Evolutionary conservation across 1,140 invertebrate species (phyloP).

Genomic region (Streblospio benedicti): DNA sequence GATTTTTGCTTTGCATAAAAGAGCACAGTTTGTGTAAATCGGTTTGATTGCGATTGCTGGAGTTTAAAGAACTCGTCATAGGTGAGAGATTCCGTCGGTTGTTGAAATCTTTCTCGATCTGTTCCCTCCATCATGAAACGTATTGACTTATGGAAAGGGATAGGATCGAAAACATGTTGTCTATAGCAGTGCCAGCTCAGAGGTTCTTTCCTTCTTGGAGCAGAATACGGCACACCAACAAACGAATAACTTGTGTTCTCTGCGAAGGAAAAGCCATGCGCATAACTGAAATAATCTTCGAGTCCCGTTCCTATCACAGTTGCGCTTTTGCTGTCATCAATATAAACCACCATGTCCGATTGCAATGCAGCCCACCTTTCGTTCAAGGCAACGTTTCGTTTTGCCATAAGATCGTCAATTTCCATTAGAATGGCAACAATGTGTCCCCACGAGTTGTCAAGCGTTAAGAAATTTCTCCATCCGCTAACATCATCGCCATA

Average conservation of each 20-base stretch:
- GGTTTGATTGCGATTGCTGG: background rate
- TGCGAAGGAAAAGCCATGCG: constrained; percentile 14
- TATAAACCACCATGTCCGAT: constrained; percentile 13
- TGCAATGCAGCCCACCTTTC: constrained; percentile 17
- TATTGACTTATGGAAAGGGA: constrained; percentile 12
- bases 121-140: constrained; percentile 18
- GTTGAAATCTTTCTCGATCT: background rate
- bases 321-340: constrained; percentile 11
- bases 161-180: constrained; percentile 13
- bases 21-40: constrained; percentile 5
- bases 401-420: constrained; percentile 10
- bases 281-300: constrained; percentile 20
- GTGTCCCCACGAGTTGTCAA: constrained; percentile 11
- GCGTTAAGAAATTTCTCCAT: background rate
- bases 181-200: constrained; percentile 16
- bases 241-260: constrained; percentile 16
- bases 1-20: constrained; percentile 5
- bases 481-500: constrained; percentile 6
- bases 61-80: background rate
- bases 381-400: constrained; percentile 2
- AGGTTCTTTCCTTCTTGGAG: constrained; percentile 6
- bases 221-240: constrained; percentile 11
- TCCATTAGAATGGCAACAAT: constrained; percentile 12
- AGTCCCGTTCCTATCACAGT: constrained; percentile 14
- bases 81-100: background rate